phyloP scores from a whole-genome alignment of 1,140 invertebrate species.

The Macrobrachium nipponense region DNA sequence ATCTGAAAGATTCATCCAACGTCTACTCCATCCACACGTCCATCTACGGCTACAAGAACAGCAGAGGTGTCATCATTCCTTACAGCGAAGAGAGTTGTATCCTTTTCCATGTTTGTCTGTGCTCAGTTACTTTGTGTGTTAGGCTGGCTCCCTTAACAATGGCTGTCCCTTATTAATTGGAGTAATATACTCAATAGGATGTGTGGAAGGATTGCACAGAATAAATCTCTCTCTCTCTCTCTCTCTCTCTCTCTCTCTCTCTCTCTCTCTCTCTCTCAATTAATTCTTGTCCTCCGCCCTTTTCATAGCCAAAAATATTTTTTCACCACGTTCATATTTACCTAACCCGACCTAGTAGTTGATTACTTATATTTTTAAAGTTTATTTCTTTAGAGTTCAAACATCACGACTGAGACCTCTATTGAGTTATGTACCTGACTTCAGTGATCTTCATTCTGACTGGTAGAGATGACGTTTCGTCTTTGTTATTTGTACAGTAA shows the following conservation, averaged over 20 bases:
- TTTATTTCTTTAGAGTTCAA: neutral
- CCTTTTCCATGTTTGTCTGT: constrained; percentile 71
- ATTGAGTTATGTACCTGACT: no score
- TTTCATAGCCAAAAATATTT: neutral
- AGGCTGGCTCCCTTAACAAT: neutral
- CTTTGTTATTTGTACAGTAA: no score
- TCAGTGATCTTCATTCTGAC: no score
- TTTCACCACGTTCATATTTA: neutral
- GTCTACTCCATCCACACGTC: constrained; percentile 89
- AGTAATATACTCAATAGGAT: neutral
- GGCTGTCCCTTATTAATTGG: neutral
- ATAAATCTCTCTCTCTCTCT: neutral
- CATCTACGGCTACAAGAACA: constrained; percentile 83
- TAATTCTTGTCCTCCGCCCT: neutral
- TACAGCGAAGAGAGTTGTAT: constrained; percentile 94
- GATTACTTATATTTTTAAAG: neutral
- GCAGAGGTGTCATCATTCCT: constrained; percentile 77
- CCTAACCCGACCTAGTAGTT: no score
- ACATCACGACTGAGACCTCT: no score
- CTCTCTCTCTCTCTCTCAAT: constrained; percentile 5
- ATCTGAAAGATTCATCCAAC: constrained; percentile 81
- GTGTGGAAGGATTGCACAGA: neutral
- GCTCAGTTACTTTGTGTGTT: no score
- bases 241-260: constrained; percentile 11
- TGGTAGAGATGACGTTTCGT: no score